phyloP scores from a whole-genome alignment of 2,113 vertebrate genomes.

The Oreochromis aureus region DNA sequence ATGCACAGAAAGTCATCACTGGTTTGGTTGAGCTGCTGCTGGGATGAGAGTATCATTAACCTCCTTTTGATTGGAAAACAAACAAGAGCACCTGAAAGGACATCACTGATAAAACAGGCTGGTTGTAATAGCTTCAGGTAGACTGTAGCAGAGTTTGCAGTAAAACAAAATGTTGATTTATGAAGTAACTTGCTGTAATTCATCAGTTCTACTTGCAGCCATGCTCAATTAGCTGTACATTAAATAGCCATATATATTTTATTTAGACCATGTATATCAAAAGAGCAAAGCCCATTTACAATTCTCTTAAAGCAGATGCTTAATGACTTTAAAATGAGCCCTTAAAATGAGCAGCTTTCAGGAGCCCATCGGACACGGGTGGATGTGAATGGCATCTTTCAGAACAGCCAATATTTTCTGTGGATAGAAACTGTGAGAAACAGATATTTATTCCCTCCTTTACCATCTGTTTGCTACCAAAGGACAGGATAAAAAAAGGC shows the following conservation, averaged over 20 bases:
- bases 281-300: neutral
- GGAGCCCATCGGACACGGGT: neutral
- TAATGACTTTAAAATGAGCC: constrained; percentile 28
- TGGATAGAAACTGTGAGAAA: constrained; percentile 53
- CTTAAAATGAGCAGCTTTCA: constrained; percentile 5
- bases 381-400: constrained; percentile 14
- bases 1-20: neutral
- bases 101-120: neutral
- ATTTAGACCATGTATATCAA: neutral
- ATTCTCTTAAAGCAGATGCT: neutral
- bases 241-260: neutral
- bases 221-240: neutral
- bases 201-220: neutral
- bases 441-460: constrained; percentile 55
- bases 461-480: constrained; percentile 72
- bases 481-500: constrained; percentile 37
- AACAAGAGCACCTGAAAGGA: neutral
- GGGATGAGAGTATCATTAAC: neutral
- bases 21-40: neutral
- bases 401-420: constrained; percentile 48
- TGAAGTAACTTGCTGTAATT: neutral
- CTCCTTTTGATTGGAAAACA: neutral
- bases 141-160: neutral
- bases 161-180: rapidly evolving
- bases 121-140: neutral